Conservation (phyloP, 2,888 invertebrate genomes). For the Cantharis lateralis region DNA sequence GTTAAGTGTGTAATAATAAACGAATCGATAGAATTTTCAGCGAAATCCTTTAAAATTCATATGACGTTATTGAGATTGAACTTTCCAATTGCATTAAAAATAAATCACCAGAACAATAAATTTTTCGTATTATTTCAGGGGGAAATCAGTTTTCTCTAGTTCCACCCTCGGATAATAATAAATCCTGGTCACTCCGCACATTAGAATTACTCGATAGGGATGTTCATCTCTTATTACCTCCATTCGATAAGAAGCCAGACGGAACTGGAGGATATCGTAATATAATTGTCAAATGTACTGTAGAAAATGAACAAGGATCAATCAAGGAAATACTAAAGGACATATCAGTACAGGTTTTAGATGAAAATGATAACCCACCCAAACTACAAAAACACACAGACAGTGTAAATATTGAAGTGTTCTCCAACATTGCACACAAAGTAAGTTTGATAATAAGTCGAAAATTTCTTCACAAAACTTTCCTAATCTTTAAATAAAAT, state of each 20-base stretch:
- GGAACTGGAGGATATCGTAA: slow-evolving; percentile 45
- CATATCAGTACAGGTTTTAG: slow-evolving; percentile 58
- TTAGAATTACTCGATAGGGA: slow-evolving; percentile 46
- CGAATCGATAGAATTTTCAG: not conserved
- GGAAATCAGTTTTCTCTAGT: slow-evolving; percentile 36
- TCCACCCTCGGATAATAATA: slow-evolving; percentile 35
- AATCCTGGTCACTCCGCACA: slow-evolving; percentile 48
- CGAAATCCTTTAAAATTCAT: not conserved
- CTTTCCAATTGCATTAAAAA: not conserved
- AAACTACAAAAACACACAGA: slow-evolving; percentile 46
- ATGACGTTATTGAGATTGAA: slow-evolving; percentile 8
- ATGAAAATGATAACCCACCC: slow-evolving; percentile 59
- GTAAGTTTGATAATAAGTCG: slow-evolving; percentile 35
- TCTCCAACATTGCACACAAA: slow-evolving; percentile 42
- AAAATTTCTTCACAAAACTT: not conserved
- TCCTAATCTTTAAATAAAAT: not conserved
- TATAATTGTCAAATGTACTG: slow-evolving; percentile 55
- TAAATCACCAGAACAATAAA: slow-evolving; percentile 11
- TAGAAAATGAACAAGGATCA: slow-evolving; percentile 52
- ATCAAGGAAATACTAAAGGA: slow-evolving; percentile 47
- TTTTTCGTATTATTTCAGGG: slow-evolving; percentile 24
- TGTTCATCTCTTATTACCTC: slow-evolving; percentile 39
- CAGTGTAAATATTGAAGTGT: slow-evolving; percentile 47
- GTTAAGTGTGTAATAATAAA: not conserved
- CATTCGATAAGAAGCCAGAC: slow-evolving; percentile 53